Evolutionary conservation across 2,888 invertebrate genomes (phyloP).

Genomic region (Notodromas monacha): DNA sequence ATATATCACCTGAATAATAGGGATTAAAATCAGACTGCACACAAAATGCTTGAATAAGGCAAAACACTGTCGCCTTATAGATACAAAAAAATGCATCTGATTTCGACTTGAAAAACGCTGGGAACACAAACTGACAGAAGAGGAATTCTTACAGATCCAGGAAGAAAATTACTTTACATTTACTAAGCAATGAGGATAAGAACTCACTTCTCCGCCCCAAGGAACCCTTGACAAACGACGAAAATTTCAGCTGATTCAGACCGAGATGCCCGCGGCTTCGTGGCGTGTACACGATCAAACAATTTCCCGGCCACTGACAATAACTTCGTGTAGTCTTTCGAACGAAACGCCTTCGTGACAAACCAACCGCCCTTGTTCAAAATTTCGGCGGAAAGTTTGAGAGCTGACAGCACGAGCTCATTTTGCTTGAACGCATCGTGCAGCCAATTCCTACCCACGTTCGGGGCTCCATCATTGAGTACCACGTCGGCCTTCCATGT

Average conservation of each 20-base stretch:
- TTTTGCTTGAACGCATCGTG: constrained; percentile 88
- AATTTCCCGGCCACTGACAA: constrained; percentile 84
- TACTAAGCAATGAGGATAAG: too few relatives aligned
- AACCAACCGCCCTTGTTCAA: constrained; percentile 77
- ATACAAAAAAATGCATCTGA: too few relatives aligned
- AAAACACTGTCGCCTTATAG: too few relatives aligned
- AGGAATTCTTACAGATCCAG: too few relatives aligned
- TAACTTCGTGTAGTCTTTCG: constrained; percentile 81
- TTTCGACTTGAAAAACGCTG: too few relatives aligned
- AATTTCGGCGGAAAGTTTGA: constrained; percentile 67
- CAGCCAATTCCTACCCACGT: constrained; percentile 73
- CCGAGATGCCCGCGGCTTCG: constrained; percentile 92
- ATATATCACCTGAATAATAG: too few relatives aligned
- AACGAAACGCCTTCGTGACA: constrained; percentile 88
- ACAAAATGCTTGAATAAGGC: too few relatives aligned
- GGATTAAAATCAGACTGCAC: too few relatives aligned
- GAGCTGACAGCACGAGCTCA: constrained; percentile 56
- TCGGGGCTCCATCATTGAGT: constrained; percentile 89
- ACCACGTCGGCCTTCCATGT: constrained; percentile 91
- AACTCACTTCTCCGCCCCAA: constrained; percentile 72
- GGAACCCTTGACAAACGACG: constrained; percentile 73
- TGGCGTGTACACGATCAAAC: constrained; percentile 70
- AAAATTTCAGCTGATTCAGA: constrained; percentile 97
- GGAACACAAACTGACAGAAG: too few relatives aligned
- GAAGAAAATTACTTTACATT: too few relatives aligned